Evolutionary conservation across 2,888 invertebrate genomes (phyloP), one percentile per base, ranked within the genome.

Genomic region (Ichneumon xanthorius): DNA sequence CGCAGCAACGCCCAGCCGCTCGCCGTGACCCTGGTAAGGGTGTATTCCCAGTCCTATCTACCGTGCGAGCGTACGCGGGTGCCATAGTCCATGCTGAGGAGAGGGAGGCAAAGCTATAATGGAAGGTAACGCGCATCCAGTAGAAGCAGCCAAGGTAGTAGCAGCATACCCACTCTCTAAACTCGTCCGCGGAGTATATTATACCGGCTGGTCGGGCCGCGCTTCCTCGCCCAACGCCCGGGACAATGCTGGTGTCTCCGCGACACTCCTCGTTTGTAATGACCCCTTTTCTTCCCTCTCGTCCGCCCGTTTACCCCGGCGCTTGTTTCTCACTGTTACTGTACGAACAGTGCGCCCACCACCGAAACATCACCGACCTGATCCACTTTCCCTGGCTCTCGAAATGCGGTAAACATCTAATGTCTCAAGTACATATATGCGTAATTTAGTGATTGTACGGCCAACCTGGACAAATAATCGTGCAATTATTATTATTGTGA

Each of bases 241-340:
- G 87, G 86, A 90, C 89, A 91, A 90, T 90, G 85, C 89, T 88
- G 86, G 84, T 88, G 88, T 89, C 88, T 89, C 89, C 82, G 88
- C 83, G 88, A 88, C 88, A 89, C 87, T 88, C 85, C 89, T 90
- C 89, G 88, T 89, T 90, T 90, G 89, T 89, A 89, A 87, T 89
- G 78, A 88, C 81, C 61, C 78, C 75, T 76, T 53, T 48, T 26
- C 65, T 22, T 22, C 45, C 45, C 68, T 67, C 76, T 26, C 61
- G 58, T 70, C 40, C 68, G 45, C 68, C 63, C 55, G n/a, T 78
- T 72, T 71, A 45, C 63, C 61, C 37, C 63, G 55, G 65, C 53
- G 70, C 80, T 81, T 65, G 75, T 77, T 70, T 83, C 82, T 80
- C 82, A 82, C 84, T 83, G 85, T 88, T 85, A 83, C 73, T 70